These are phyloP conservation scores for Rhizoglyphus robini DNA, from an alignment of 1,140 invertebrate species.

Conservation along the genomic window DNA sequence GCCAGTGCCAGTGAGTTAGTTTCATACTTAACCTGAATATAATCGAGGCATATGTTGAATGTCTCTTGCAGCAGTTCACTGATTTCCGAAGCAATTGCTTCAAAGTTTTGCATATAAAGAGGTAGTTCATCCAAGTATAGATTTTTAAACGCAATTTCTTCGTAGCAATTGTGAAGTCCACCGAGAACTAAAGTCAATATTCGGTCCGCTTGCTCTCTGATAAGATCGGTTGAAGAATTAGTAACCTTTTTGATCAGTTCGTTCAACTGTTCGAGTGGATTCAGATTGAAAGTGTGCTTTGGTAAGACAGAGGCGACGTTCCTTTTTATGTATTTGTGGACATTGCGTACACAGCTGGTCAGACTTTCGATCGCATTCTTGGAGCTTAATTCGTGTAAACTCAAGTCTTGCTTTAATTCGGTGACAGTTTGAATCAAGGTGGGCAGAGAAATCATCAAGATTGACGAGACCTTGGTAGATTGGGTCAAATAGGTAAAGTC, in stretches of 20 bases:
- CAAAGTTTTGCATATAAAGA: neutral
- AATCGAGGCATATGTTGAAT: neutral
- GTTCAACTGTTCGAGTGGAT: neutral
- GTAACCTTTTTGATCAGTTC: neutral
- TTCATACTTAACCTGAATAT: neutral
- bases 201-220: conserved; percentile 7
- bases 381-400: neutral
- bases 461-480: neutral
- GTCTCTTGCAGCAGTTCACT: neutral
- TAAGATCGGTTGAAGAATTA: neutral
- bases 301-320: too few species aligned
- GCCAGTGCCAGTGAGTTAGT: neutral
- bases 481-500: too few species aligned
- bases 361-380: neutral
- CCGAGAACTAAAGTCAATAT: neutral
- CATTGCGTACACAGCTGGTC: conserved; percentile 6
- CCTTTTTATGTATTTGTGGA: neutral
- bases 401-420: neutral
- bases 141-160: conserved; percentile 5
- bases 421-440: neutral
- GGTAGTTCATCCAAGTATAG: neutral
- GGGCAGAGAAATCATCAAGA: neutral
- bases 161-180: neutral
- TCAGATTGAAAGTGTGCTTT: neutral
- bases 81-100: neutral